Evolutionary conservation across 2,797 vertebrate species (phyloP).

Genomic region (Ciconia nigra): DNA sequence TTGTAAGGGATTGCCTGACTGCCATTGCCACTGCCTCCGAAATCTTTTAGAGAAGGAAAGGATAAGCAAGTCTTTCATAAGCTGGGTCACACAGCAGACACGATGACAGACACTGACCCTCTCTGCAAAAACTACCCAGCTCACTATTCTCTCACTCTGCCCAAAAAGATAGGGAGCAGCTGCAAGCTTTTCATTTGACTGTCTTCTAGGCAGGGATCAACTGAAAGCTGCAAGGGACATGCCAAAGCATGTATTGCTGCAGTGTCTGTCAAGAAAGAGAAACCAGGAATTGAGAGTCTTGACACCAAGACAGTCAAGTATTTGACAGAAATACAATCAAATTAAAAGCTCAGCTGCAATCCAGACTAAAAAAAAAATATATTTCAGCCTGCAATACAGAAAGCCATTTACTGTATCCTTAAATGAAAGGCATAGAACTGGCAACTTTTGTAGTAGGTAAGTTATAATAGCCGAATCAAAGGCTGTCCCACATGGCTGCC

Average conservation of each 20-base stretch:
- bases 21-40: not conserved
- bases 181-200: not conserved
- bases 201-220: not conserved
- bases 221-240: accelerated
- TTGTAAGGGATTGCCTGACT: not conserved
- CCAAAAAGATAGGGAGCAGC: not conserved
- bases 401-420: not conserved
- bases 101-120: not conserved
- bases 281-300: not conserved
- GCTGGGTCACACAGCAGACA: not conserved
- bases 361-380: not conserved
- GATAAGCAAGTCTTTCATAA: not conserved
- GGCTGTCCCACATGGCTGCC: not conserved
- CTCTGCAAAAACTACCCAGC: not conserved
- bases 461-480: not conserved
- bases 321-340: not conserved
- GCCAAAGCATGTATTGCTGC: not conserved
- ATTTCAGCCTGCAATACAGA: not conserved
- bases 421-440: not conserved
- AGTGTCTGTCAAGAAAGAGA: not conserved
- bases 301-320: not conserved
- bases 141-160: not conserved
- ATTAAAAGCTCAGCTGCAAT: not conserved
- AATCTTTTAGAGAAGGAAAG: not conserved
- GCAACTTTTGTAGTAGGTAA: not conserved